Conservation (phyloP, 2,888 invertebrate genomes). For the Loripinus fragilis region DNA sequence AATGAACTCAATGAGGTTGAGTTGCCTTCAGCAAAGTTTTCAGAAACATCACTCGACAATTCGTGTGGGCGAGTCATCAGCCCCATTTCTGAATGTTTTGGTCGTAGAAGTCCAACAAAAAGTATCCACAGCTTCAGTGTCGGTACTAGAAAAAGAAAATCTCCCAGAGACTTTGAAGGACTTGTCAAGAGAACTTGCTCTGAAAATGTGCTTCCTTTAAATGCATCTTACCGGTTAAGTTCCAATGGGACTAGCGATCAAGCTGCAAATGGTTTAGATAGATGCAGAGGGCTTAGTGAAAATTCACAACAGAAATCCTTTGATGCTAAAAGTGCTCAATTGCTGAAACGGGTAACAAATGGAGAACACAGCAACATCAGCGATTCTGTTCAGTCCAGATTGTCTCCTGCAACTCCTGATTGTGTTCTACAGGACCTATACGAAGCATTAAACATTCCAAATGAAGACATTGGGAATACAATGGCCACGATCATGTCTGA, state of each 20-base stretch:
- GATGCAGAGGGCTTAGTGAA: not conserved
- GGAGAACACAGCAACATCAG: not conserved
- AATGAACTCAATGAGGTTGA: not conserved
- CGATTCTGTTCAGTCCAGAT: not conserved
- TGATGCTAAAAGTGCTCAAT: not conserved
- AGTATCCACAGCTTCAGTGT: not conserved
- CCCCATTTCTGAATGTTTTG: conserved; percentile 24
- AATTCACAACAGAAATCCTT: not conserved
- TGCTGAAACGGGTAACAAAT: not conserved
- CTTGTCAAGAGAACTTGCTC: not conserved
- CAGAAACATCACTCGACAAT: not conserved
- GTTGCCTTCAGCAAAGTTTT: not conserved
- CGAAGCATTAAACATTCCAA: conserved; percentile 62
- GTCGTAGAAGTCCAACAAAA: not conserved
- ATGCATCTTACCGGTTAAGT: not conserved
- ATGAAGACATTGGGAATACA: conserved; percentile 28
- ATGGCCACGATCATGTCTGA: conserved; percentile 51
- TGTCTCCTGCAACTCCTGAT: conserved; percentile 18
- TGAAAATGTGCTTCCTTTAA: not conserved
- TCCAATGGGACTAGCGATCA: not conserved
- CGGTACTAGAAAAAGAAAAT: not conserved
- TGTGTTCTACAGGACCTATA: conserved; percentile 60
- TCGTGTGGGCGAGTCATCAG: conserved; percentile 6
- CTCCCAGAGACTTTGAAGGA: not conserved
- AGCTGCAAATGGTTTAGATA: too few relatives aligned